Evolutionary conservation across 2,113 vertebrate species (phyloP), one percentile per base, ranked within the genome.

Genomic region (Isichthys henryi): DNA sequence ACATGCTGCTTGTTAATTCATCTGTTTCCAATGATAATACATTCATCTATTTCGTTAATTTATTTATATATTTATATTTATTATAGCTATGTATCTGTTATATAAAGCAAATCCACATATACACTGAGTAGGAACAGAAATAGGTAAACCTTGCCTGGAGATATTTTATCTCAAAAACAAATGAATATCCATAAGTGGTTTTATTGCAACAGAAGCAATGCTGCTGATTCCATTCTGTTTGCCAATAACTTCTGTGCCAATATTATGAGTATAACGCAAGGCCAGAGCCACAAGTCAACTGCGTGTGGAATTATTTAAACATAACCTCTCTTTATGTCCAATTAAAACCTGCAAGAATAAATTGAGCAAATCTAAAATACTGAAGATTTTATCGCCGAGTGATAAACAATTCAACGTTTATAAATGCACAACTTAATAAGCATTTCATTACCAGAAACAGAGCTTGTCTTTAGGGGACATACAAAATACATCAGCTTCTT

Each of bases 281-380:
- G 88, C 19, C 58, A 85, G 62, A 70, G 62, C 66, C 49, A 49
- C 50, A 89, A 87, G 70, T 83, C 31, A 86, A 80, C 15, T 70
- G 62, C 35, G 0, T 91, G 35, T 86, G 48, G 53, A 88, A 90
- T 90, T 82, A 86, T 90, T 91, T 87, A 91, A 92, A 93, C 92
- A 95, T 95, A 95, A 95, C 95, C 93, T 94, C 91, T 91, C 92
- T 91, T 92, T 90, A 92, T 90, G 91, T 88, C 84, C 56, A 85
- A 87, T 89, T 91, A 92, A 70, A 88, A 91, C 53, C 87, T 84
- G 56, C 87, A 90, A 39, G 90, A 90, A 92, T 66, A 56, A 90
- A 90, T 82, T 88, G 88, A 66, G 53, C 35, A 89, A 85, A 77
- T 45, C 48, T 89, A 46, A 88, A 90, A 90, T 88, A 90, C 66